Conservation (phyloP, 2,797 vertebrate genomes). For the Gymnothorax reevesii region DNA sequence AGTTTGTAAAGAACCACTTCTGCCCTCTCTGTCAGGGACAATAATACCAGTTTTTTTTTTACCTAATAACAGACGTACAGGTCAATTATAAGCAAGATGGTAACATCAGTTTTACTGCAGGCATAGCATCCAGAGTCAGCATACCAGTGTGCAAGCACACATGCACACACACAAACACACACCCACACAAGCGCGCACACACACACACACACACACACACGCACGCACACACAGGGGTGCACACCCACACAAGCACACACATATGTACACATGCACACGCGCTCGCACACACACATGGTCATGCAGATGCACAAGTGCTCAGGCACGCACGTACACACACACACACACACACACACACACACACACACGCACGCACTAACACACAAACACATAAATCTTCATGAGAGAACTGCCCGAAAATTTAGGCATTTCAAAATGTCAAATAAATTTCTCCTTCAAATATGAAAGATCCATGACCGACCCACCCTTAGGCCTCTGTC, state of each 20-base stretch:
- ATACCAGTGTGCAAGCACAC: neutral
- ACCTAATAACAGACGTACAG: neutral
- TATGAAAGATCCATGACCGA: neutral
- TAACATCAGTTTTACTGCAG: neutral
- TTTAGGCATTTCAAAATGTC: too few species aligned
- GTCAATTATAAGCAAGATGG: conserved; percentile 5
- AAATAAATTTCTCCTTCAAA: too few species aligned
- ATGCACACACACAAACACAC: neutral
- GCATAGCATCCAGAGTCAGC: neutral
- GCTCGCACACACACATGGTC: neutral
- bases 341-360: neutral
- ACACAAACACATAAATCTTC: too few species aligned
- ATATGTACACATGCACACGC: neutral
- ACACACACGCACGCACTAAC: neutral
- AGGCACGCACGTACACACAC: neutral
- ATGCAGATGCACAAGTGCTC: neutral
- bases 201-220: neutral
- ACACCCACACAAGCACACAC: neutral
- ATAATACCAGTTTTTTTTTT: conserved; percentile 17
- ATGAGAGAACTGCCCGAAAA: too few species aligned
- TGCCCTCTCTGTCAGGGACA: neutral
- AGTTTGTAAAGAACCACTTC: neutral
- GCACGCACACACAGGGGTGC: neutral
- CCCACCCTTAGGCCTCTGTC: neutral
- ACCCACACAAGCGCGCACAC: neutral